phyloP scores from a whole-genome alignment of 1,140 invertebrate species.

The Bacillus rossius region DNA sequence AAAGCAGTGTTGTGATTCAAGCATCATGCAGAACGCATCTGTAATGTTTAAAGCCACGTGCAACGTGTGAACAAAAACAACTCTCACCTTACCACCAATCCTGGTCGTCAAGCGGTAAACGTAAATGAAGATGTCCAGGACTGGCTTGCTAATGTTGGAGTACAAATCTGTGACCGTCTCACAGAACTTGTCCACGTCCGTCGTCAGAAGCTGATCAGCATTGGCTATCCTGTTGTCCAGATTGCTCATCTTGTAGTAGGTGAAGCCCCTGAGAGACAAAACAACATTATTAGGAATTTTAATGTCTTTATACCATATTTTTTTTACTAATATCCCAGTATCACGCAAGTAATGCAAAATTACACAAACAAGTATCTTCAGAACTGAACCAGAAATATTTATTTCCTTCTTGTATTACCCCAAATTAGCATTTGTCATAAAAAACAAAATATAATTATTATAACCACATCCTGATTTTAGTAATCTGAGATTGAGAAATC shows the following conservation, averaged over 20 bases:
- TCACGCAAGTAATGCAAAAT: background rate
- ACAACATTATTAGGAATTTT: no score
- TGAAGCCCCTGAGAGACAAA: conserved; percentile 71
- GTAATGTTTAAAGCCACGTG: no score
- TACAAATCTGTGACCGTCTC: conserved; percentile 92
- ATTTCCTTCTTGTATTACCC: background rate
- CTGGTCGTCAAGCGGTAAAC: conserved; percentile 82
- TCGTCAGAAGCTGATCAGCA: conserved; percentile 93
- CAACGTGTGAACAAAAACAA: background rate
- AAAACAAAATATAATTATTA: no score
- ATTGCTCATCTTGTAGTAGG: conserved; percentile 96
- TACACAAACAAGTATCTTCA: background rate
- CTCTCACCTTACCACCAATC: conserved; percentile 66
- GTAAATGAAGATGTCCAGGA: conserved; percentile 92
- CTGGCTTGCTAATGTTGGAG: conserved; percentile 95
- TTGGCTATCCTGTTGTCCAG: conserved; percentile 92
- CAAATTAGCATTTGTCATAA: background rate
- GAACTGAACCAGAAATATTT: no score
- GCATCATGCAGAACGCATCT: no score
- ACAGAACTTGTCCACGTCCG: conserved; percentile 97
- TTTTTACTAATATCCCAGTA: no score
- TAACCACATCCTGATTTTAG: no score
- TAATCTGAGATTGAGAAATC: no score
- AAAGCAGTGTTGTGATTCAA: no score
- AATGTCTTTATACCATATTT: no score